Base-by-base conservation (phyloP, 2,113 vertebrate genomes). In the Menidia beryllina region DNA sequence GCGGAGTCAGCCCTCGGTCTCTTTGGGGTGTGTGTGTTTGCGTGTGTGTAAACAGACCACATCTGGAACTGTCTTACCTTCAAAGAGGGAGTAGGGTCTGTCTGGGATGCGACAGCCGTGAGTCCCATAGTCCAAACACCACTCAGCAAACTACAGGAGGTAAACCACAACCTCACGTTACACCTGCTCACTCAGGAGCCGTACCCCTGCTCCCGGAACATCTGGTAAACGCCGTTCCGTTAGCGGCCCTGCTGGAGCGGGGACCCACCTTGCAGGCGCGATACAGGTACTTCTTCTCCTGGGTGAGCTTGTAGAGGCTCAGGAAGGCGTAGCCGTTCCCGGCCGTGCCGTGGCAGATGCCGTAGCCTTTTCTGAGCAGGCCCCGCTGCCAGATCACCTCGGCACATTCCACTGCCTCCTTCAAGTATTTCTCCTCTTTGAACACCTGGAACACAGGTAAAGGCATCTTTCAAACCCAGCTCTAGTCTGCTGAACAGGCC, bases 351-450 rank as follows among this genome's bases (percentile, higher is more conserved):
- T 99, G 98, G 85, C 98, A 99, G 90, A 99, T 92, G 3, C 98
- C 96, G 0, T 99, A 98, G 2, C 98, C 97, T 90, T 99, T 99
- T 9, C 97, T 92, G 68, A 99, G 91, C 55, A 99, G 87, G 0
- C 98, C 98, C 20, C 96, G 93, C 86, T 97, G 97, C 97, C 98
- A 99, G 81, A 98, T 97, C 78, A 99, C 93, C 53, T 99, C 98
- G 0, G 95, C 95, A 24, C 96, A 98, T 1, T 99, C 98, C 75
- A 93, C 75, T 2, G 97, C 97, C 27, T 99, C 98, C 74, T 96
- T 97, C 86, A 99, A 67, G 82, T 99, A 99, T 70, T 99, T 99
- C 25, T 99, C 98, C 68, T 99, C 98, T 83, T 96, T 96, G 83
- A 99, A 99, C 21, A 94, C 90, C 98, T 98, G 41, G n/a, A 8